phyloP scores from a whole-genome alignment of 2,113 vertebrate species.

The Lagopus muta region DNA sequence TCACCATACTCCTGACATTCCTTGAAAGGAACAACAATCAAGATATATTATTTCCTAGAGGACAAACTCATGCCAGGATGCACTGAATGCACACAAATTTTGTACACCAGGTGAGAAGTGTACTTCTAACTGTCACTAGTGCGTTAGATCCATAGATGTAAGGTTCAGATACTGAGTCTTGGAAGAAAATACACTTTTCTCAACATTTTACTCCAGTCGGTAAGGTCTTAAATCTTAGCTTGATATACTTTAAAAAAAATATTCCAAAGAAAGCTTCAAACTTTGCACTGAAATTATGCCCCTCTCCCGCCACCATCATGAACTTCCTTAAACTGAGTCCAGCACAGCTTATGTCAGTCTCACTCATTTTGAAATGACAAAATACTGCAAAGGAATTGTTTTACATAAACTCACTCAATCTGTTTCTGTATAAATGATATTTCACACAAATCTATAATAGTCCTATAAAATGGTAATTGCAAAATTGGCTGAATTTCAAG shows the following conservation, averaged over 20 bases:
- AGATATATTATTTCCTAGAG: not conserved
- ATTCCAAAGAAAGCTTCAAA: not conserved
- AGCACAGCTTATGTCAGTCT: not conserved
- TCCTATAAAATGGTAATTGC: not conserved
- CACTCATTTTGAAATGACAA: not conserved
- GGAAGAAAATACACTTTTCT: not conserved
- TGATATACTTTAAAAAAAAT: not conserved
- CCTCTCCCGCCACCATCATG: not conserved
- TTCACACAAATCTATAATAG: not conserved
- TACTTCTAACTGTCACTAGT: not conserved
- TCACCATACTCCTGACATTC: not conserved
- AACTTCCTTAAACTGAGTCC: not conserved
- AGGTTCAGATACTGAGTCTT: fast-evolving
- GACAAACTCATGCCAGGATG: not conserved
- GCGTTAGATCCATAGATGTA: not conserved
- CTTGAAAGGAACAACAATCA: not conserved
- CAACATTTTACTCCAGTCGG: not conserved
- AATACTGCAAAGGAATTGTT: not conserved
- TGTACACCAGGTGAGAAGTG: not conserved
- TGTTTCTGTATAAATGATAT: not conserved
- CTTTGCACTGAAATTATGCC: not conserved
- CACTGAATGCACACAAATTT: fast-evolving
- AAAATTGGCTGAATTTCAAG: constrained; percentile 3
- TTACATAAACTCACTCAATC: constrained; percentile 15
- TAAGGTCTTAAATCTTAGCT: not conserved